Conservation (phyloP, 2,797 vertebrate species). For the Eupleurogrammus muticus region DNA sequence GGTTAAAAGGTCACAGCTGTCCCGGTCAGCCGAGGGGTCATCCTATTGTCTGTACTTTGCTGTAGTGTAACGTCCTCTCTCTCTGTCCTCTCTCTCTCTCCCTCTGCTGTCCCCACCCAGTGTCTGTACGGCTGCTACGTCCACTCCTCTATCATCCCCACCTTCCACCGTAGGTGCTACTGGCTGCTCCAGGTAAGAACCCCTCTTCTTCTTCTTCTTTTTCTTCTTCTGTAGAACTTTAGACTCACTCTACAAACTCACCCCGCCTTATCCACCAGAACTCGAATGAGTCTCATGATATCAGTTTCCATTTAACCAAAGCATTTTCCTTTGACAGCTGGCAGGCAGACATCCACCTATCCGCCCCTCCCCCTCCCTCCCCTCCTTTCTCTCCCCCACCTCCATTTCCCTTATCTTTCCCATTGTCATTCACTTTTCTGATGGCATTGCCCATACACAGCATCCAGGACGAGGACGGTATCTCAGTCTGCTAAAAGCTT, state of each 20-base stretch:
- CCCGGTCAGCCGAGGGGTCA: conserved; percentile 46
- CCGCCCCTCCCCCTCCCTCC: conserved; percentile 35
- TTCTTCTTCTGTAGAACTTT: conserved; percentile 35
- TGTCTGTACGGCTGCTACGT: conserved; percentile 99
- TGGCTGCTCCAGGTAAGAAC: conserved; percentile 88
- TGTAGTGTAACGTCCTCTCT: conserved; percentile 45
- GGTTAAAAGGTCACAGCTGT: conserved; percentile 64
- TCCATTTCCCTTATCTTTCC: conserved; percentile 79
- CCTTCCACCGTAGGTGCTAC: conserved; percentile 95
- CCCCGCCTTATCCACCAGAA: conserved; percentile 40
- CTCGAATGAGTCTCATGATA: conserved; percentile 66
- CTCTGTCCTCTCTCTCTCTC: conserved; percentile 45
- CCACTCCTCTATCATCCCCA: conserved; percentile 99
- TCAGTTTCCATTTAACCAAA: conserved; percentile 72
- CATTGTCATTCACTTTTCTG: conserved; percentile 75
- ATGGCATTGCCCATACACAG: conserved; percentile 76
- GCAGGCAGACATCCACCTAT: conserved; percentile 74
- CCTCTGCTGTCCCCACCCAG: conserved; percentile 74
- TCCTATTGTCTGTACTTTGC: conserved; percentile 39
- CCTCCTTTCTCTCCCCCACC: conserved; percentile 48
- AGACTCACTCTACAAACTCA: conserved; percentile 46
- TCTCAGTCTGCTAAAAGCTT: conserved; percentile 80
- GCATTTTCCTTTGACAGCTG: conserved; percentile 73
- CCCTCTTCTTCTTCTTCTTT: conserved; percentile 33
- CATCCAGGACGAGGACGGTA: conserved; percentile 70